Base-by-base conservation (phyloP, 2,797 vertebrate genomes). In the Vultur gryphus region DNA sequence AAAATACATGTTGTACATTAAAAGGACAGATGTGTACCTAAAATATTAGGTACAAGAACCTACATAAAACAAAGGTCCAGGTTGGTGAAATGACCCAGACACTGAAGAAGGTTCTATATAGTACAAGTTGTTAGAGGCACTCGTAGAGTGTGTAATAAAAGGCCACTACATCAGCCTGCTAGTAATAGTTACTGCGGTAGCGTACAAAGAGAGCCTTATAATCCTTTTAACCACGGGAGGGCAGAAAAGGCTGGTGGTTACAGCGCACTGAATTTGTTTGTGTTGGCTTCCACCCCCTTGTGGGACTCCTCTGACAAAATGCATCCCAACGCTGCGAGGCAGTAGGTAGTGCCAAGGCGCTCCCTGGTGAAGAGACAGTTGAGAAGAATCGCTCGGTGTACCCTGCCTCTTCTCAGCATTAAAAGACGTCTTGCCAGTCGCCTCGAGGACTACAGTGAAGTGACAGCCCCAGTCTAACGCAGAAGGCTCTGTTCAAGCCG, bases 101-200 rank as follows among this genome's bases (percentile, higher is more conserved):
- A 0, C 92, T 69, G 94, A 80, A 83, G 81, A 95, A 95, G 96
- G 95, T 97, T 97, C 97, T 96, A n/a, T 95, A 86, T 72, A 76
- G 84, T 89, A 97, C 85, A 97, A 76, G 96, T 96, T 95, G 97
- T 94, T 84, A 97, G 96, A 98, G 97, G 98, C 98, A 98, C 98
- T 98, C 97, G 95, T 97, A 98, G 98, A 98, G 98, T 98, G 98
- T 97, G 97, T 98, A 98, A 98, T 98, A 98, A 97, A 95, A 97
- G 96, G 97, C 94, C 93, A 94, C 90, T 83, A 89, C 70, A 51
- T 89, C 94, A 93, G 96, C 92, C 93, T 95, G 92, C 89, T 86
- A 94, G 78, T 31, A 57, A 84, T 6, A 62, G 91, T 92, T 84
- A 71, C 89, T 69, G 76, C 1, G 2, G 70, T 16, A 75, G 75